These are phyloP conservation scores for Rhinoderma darwinii DNA, from an alignment of 2,113 vertebrate species.

Conservation along the genomic window DNA sequence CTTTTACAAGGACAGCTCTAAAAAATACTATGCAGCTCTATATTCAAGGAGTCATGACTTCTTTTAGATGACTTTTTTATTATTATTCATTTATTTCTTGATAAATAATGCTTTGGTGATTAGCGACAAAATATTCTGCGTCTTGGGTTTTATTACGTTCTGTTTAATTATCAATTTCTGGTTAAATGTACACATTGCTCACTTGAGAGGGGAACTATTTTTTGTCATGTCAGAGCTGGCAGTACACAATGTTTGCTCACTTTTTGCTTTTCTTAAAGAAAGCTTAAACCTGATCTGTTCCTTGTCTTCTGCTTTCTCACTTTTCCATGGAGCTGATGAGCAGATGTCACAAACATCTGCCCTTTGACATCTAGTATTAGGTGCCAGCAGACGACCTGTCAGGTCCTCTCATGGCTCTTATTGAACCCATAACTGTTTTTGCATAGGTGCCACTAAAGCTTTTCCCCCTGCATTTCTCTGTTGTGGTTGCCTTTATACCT, in stretches of 20 bases:
- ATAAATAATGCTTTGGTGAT: neutral
- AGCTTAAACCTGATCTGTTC: too few species aligned
- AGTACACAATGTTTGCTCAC: neutral
- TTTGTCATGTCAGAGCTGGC: neutral
- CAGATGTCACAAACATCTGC: neutral
- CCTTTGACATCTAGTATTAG: neutral
- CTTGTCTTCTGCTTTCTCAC: too few species aligned
- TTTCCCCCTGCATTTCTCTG: too few species aligned
- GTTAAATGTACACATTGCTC: neutral
- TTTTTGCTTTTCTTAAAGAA: neutral
- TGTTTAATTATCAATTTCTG: neutral
- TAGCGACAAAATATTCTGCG: neutral
- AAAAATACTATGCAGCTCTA: neutral
- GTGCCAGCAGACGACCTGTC: too few species aligned
- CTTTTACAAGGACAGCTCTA: conserved; percentile 34
- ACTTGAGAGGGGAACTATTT: neutral
- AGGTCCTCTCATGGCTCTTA: too few species aligned
- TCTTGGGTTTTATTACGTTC: neutral
- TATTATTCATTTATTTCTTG: neutral
- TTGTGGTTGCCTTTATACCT: too few species aligned
- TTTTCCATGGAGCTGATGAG: too few species aligned
- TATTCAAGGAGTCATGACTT: neutral
- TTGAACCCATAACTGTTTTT: too few species aligned
- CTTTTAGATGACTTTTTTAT: neutral
- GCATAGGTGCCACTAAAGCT: too few species aligned